These are phyloP conservation scores for Lycia hirtaria DNA, from an alignment of 2,888 invertebrate genomes.

Conservation along the genomic window DNA sequence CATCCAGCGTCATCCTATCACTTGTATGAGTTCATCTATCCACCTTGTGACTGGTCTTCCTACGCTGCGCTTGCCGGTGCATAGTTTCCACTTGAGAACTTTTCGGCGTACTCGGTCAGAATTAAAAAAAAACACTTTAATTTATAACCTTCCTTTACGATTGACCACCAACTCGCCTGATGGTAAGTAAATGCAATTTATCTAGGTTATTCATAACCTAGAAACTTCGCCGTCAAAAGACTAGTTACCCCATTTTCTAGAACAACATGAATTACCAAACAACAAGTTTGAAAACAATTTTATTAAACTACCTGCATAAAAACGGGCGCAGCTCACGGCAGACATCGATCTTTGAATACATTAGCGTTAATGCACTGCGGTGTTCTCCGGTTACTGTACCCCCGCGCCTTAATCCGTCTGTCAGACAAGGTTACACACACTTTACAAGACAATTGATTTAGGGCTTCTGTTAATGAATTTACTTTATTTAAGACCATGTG, in stretches of 20 bases:
- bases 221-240: neutral
- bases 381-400: slow-evolving; percentile 34
- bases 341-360: slow-evolving; percentile 38
- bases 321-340: slow-evolving; percentile 17
- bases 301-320: slow-evolving; percentile 14
- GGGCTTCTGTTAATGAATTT: neutral
- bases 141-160: too few species aligned
- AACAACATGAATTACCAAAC: neutral
- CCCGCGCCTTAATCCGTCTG: slow-evolving; percentile 22
- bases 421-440: slow-evolving; percentile 11
- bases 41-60: too few species aligned
- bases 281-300: slow-evolving; percentile 10
- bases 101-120: too few species aligned
- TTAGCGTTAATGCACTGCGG: slow-evolving; percentile 37
- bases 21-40: too few species aligned
- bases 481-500: neutral
- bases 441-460: neutral
- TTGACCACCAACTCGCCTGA: too few species aligned
- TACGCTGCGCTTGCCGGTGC: too few species aligned
- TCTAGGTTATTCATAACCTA: too few species aligned
- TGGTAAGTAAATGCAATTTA: too few species aligned
- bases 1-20: too few species aligned
- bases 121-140: too few species aligned
- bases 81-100: too few species aligned
- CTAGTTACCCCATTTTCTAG: neutral